A percentile compares a stretch with the other conserved stretches of the same genome.
These are phyloP conservation scores for Actinopyga echinites DNA, from an alignment of 53 echinoderm and acorn worm species.

Conservation along the genomic window DNA sequence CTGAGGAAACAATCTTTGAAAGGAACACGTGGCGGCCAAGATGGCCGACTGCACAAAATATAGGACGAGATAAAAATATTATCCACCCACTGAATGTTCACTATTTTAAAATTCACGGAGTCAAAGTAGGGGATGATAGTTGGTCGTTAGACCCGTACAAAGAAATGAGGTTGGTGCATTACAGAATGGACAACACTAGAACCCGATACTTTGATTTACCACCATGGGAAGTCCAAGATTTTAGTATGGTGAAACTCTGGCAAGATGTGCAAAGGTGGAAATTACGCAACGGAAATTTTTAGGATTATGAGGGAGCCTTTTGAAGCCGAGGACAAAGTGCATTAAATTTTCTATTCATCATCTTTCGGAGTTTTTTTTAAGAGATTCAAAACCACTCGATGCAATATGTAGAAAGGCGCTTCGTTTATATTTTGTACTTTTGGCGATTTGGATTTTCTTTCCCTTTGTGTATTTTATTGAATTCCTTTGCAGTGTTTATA, in stretches of 20 bases:
- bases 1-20: slow-evolving; percentile 49
- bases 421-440: no score
- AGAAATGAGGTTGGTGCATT: slow-evolving; percentile 76
- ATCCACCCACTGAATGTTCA: slow-evolving; percentile 78
- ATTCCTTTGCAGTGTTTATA: no score
- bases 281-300: slow-evolving; percentile 1
- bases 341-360: no score
- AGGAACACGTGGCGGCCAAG: slow-evolving; percentile 67
- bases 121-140: slow-evolving; percentile 73
- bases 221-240: slow-evolving; percentile 62
- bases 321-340: no score
- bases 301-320: neutral
- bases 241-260: slow-evolving; percentile 56
- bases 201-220: slow-evolving; percentile 67
- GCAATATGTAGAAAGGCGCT: no score
- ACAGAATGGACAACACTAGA: slow-evolving; percentile 71
- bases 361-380: no score
- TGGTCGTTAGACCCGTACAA: slow-evolving; percentile 63
- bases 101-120: slow-evolving; percentile 83
- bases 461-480: no score
- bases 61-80: slow-evolving; percentile 78
- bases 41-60: slow-evolving; percentile 65
- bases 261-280: slow-evolving; percentile 29
- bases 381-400: no score
- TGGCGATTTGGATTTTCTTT: no score